Evolutionary conservation across 2,888 invertebrate genomes (phyloP).

Genomic region (Dioctria rufipes): DNA sequence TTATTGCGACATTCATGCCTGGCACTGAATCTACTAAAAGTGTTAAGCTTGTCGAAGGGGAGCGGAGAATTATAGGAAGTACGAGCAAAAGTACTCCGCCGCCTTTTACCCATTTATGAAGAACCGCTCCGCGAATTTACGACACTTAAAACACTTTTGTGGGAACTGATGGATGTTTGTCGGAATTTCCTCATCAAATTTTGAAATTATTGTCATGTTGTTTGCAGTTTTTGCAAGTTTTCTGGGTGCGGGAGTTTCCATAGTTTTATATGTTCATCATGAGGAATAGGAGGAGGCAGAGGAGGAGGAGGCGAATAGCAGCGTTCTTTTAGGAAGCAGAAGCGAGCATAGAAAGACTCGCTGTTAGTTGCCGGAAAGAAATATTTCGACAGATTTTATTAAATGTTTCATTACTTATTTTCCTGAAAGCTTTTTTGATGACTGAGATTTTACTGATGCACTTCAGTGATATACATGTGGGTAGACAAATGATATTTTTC

Average conservation of each 20-base stretch:
- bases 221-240: conserved; percentile 25
- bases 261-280: conserved; percentile 19
- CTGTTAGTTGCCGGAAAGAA: conserved; percentile 10
- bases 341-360: too few relatives aligned
- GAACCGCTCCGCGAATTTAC: conserved; percentile 47
- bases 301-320: neutral
- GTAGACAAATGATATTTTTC: neutral
- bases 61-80: neutral
- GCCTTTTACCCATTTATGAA: conserved; percentile 32
- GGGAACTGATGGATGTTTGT: conserved; percentile 43
- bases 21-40: conserved; percentile 22
- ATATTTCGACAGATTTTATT: conserved; percentile 30
- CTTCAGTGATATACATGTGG: neutral
- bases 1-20: conserved; percentile 37
- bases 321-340: neutral
- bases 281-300: neutral
- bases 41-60: neutral
- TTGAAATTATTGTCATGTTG: conserved; percentile 51
- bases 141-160: conserved; percentile 50
- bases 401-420: conserved; percentile 29
- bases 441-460: conserved; percentile 13
- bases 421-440: conserved; percentile 22
- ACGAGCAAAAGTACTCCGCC: neutral
- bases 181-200: conserved; percentile 45
- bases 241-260: conserved; percentile 29